Evolutionary conservation across 1,140 invertebrate genomes (phyloP), one percentile per base, ranked within the genome.

Genomic region (Rhyacophila brunnea): DNA sequence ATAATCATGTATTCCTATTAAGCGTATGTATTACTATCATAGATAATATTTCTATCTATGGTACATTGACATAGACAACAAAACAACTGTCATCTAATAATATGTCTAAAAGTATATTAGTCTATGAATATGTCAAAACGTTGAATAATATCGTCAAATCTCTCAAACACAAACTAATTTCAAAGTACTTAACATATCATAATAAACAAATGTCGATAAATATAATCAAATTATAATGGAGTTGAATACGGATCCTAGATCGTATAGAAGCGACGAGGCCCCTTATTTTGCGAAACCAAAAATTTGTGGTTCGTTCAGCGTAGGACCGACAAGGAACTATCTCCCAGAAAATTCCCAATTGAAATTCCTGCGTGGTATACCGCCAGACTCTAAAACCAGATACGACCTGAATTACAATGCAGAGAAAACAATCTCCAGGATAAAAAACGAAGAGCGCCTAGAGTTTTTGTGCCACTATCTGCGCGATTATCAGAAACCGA

Each of bases 251-350:
- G 32, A 43, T 35, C 50, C 45, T 1, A 50, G 19, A n/a, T 14
- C 34, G 2, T 58, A 58, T 34, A 40, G 15, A 4, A 35, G n/a
- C 5, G 23, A 46, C 13, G 20, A 0, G 11, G 23, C 38, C n/a
- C 50, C 56, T 6, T 13, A 15, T 10, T 47, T 49, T 23, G 34
- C 40, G 6, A 38, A 40, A 11, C 54, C 54, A 9, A 44, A 45
- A 18, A 17, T 63, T 9, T 42, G 54, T 9, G 56, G 56, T 7
- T 63, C 17, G 15, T 63, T 58, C 46, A 54, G 61, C 42, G 56
- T 63, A 6, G 46, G 44, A 14, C 11, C 34, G 6, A 20, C 50
- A 14, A 38, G 61, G 14, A 43, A 51, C 19, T 58, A 55, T 11
- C 14, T 47, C 11, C n/a, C 36, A 13, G 53, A 56, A 14, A 35